phyloP scores from a whole-genome alignment of 2,113 vertebrate genomes.

The Oryzias melastigma region DNA sequence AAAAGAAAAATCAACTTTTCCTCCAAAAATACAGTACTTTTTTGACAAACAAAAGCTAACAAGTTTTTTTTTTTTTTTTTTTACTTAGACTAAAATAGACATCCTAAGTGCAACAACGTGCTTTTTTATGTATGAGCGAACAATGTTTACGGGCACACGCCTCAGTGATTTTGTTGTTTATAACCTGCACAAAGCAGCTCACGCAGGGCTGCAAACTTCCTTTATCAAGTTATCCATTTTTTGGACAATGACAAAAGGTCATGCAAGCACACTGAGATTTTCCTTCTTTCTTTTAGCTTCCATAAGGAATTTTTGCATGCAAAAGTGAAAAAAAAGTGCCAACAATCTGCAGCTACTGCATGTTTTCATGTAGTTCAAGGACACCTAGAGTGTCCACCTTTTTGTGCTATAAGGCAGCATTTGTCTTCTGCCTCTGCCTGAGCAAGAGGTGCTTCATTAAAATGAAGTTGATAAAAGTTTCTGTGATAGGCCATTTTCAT shows the following conservation, averaged over 20 bases:
- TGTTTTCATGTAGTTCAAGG: slow-evolving; percentile 9
- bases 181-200: no score
- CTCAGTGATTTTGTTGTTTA: not conserved
- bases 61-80: no score
- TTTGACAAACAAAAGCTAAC: no score
- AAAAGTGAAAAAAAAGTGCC: not conserved
- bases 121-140: not conserved
- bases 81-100: no score
- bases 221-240: no score
- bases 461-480: slow-evolving; percentile 22
- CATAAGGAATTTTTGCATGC: not conserved
- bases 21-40: no score
- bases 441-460: slow-evolving; percentile 19
- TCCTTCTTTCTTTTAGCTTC: not conserved
- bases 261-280: no score
- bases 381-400: not conserved
- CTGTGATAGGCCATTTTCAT: slow-evolving; percentile 25
- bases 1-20: no score
- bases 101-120: not conserved
- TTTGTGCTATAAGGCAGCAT: not conserved
- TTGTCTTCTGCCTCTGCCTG: not conserved
- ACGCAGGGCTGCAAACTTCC: no score
- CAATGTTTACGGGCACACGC: not conserved
- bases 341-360: slow-evolving; percentile 2
- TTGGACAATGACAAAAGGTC: no score